These are phyloP conservation scores for Clusia tigrina DNA, from an alignment of 2,888 invertebrate species.

Conservation along the genomic window DNA sequence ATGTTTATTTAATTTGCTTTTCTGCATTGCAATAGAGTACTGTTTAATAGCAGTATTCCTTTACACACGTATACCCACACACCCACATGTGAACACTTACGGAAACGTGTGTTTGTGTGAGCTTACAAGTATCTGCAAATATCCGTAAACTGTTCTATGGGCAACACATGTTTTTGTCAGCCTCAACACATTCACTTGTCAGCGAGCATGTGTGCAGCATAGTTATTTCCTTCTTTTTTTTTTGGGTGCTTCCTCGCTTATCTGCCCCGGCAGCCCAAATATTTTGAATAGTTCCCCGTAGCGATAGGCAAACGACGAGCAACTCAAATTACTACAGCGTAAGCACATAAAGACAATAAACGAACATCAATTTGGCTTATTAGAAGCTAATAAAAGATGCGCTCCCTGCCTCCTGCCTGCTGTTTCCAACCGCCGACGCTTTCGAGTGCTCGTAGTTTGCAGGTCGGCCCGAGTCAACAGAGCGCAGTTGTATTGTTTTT, in stretches of 20 bases:
- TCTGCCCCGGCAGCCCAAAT: neutral
- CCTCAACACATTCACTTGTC: slow-evolving; percentile 5
- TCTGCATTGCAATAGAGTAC: no score
- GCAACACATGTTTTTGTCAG: slow-evolving; percentile 13
- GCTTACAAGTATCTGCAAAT: neutral
- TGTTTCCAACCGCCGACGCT: neutral
- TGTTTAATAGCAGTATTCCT: no score
- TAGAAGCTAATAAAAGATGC: slow-evolving; percentile 1
- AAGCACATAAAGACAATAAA: neutral
- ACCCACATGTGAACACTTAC: no score
- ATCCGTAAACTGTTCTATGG: slow-evolving; percentile 24
- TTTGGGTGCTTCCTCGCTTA: neutral
- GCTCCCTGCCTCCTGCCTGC: no score
- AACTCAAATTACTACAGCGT: slow-evolving; percentile 11
- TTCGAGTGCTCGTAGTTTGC: neutral
- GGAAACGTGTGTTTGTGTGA: neutral
- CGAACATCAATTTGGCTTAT: neutral
- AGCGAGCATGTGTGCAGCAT: slow-evolving; percentile 36
- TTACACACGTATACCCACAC: no score
- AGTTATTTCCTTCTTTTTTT: slow-evolving; percentile 25
- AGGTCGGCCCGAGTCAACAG: neutral
- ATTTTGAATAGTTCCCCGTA: neutral
- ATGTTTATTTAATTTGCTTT: no score
- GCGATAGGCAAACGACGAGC: neutral
- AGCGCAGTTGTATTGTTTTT: neutral